Evolutionary conservation across 2,888 invertebrate genomes (phyloP), one percentile per base, ranked within the genome.

Genomic region (Panorpa germanica): DNA sequence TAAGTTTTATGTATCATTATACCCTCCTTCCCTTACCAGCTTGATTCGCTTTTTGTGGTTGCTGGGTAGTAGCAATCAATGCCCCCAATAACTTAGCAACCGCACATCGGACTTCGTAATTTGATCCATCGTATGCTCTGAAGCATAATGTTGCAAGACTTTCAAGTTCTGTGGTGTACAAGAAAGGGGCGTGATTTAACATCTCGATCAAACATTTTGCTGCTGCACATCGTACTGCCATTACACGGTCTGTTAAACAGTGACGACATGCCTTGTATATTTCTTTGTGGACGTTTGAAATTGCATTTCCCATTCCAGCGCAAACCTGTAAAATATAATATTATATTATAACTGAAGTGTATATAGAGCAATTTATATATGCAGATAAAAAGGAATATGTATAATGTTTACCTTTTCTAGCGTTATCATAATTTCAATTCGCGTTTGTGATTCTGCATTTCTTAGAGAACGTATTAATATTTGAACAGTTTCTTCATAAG

Each of bases 401-500:
- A 19, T 21, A 10, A 7, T 9, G 18, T 16, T 39, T 55, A 90
- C 82, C 66, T 93, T 95, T 53, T 93, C 88, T 41, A 98, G 59
- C 1, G 96, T 95, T 37, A 80, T 67, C 86, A 98, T 91, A 35
- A 95, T 93, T 61, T 98, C 96, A 41, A 90, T 80, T 39, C 96
- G 67, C 2, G 85, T 83, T 53, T 93, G 95, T 0, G 95, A 95
- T 61, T 93, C 93, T 1, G 86, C 88, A 55, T 80, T 93, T 45
- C 85, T 74, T 34, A 98, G 57, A 2, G 86, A 86, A 43, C 85
- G 77, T 33, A 90, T 71, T 14, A 98, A 62, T 30, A 93, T 80
- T 41, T 82, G 76, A 17, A 96, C 85, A 0, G 96, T 96, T 48
- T 99, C 98, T 52, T 99, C 96, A 48, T 93, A 98, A 0, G 93